phyloP scores from a whole-genome alignment of 2,113 vertebrate genomes.

The Raja brachyura region DNA sequence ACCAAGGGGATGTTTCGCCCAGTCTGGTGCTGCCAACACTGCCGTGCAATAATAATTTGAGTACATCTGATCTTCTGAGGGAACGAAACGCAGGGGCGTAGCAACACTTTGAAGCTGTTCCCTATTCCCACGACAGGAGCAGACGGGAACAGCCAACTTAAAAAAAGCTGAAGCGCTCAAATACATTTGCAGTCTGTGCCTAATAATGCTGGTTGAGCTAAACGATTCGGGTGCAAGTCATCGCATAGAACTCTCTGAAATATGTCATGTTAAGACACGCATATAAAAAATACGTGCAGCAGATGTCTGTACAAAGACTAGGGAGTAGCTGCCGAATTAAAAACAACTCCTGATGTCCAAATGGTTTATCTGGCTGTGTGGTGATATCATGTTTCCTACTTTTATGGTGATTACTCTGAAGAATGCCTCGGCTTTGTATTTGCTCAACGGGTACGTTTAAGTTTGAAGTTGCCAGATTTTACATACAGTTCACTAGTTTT shows the following conservation, averaged over 20 bases:
- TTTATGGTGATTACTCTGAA: neutral
- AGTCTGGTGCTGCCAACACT: neutral
- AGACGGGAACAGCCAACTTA: neutral
- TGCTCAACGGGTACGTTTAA: neutral
- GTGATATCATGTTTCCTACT: neutral
- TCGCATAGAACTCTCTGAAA: neutral
- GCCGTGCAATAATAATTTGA: neutral
- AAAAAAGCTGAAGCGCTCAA: conserved; percentile 9
- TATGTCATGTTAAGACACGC: neutral
- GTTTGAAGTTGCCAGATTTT: neutral
- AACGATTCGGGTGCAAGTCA: neutral
- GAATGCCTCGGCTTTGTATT: neutral
- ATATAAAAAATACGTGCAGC: neutral
- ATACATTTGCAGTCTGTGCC: neutral
- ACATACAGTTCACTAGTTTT: too few relatives aligned
- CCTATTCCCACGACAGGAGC: neutral
- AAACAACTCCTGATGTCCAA: neutral
- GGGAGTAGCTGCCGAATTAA: neutral
- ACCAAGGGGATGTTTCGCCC: too few relatives aligned
- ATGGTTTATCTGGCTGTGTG: neutral
- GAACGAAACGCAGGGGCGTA: neutral
- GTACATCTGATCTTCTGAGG: neutral
- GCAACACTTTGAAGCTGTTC: neutral
- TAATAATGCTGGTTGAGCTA: neutral
- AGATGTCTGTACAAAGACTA: neutral